Evolutionary conservation across 2,888 invertebrate genomes (phyloP), one percentile per base, ranked within the genome.

Genomic region (Apomyelois bistriatella): DNA sequence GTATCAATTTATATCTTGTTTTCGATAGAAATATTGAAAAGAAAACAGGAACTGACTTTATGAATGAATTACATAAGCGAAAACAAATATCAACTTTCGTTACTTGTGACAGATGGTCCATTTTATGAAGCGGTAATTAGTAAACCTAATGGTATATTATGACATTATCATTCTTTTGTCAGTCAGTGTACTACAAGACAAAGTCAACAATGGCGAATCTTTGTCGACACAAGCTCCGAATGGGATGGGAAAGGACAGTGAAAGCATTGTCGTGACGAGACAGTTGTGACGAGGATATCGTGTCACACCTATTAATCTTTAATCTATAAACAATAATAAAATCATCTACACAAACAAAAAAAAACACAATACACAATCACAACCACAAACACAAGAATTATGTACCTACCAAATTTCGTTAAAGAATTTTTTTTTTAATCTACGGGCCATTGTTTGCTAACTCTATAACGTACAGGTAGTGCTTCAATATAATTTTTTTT

Each of bases 221-320:
- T n/a, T 32, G 53, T 36, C 52, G 50, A 57, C 57, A 60, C 51
- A 53, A 53, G 47, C 40, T 52, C 46, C 52, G 56, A 62, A 65
- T 59, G 62, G 63, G 64, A 64, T 74, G 70, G 65, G 72, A 73
- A 68, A 59, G 7, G 50, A 52, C 51, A 59, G 70, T 60, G 74
- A 74, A 74, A 74, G 72, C 66, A 59, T 37, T 37, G 51, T 70
- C 72, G 72, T 73, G 70, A 70, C 70, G 56, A 59, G 58, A 55
- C 56, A 36, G 53, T 58, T 54, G 62, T 58, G 54, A 52, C 53
- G 51, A 36, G 52, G 54, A 62, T 54, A 60, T 63, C 62, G 63
- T 64, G 65, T 66, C 63, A 61, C 64, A 59, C 55, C 59, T 58
- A 68, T 70, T 67, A 66, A 65, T 69, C 64, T 65, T 54, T 50